A percentile compares a stretch with the other conserved stretches of the same genome.
Conservation (phyloP, 2,888 invertebrate genomes). For the Frankliniella fusca region DNA sequence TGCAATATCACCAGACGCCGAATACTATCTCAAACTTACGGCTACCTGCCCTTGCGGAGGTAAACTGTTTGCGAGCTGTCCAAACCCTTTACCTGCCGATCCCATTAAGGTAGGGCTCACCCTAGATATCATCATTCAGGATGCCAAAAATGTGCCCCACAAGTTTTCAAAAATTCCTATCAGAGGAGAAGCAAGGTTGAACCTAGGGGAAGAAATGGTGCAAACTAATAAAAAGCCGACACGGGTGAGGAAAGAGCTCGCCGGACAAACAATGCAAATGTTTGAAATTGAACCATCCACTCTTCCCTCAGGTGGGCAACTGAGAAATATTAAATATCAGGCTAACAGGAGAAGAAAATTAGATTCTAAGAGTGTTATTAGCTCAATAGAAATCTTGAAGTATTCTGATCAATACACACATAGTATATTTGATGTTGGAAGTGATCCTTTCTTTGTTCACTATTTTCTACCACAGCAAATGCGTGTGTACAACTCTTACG, state of each 20-base stretch:
- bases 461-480: slow-evolving; percentile 34
- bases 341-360: slow-evolving; percentile 23
- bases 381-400: slow-evolving; percentile 32
- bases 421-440: slow-evolving; percentile 32
- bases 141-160: not conserved
- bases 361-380: slow-evolving; percentile 32
- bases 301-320: slow-evolving; percentile 31
- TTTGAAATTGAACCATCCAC: slow-evolving; percentile 34
- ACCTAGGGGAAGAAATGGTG: slow-evolving; percentile 22
- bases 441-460: slow-evolving; percentile 34
- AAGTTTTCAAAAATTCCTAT: slow-evolving; percentile 27
- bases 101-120: not conserved
- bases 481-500: slow-evolving; percentile 32
- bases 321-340: slow-evolving; percentile 32
- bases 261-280: slow-evolving; percentile 32
- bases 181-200: slow-evolving; percentile 17
- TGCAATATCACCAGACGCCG: not conserved
- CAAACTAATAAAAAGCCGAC: slow-evolving; percentile 31
- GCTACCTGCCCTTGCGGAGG: not conserved
- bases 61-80: not conserved
- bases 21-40: not conserved
- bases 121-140: not conserved
- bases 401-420: slow-evolving; percentile 28
- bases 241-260: slow-evolving; percentile 30
- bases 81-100: not conserved